A percentile compares a stretch with the other conserved stretches of the same genome.
These are phyloP conservation scores for Cheilosia soror DNA, from an alignment of 2,888 invertebrate genomes.

Conservation along the genomic window DNA sequence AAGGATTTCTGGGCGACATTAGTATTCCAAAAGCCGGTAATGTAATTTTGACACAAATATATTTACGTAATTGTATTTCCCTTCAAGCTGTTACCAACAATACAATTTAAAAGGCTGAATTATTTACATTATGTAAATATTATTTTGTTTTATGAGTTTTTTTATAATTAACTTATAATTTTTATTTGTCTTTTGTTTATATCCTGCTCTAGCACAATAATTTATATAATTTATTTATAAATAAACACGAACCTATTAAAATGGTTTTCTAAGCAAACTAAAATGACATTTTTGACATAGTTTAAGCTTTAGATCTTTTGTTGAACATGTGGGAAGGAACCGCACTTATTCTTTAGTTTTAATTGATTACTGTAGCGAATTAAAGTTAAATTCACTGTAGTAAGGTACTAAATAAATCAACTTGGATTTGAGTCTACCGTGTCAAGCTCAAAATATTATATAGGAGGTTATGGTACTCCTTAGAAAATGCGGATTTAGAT, in stretches of 20 bases:
- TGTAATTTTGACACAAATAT: not conserved
- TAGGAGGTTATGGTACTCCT: no score
- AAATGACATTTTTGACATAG: slow-evolving; percentile 5
- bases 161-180: not conserved
- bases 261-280: not conserved
- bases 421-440: no score
- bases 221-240: not conserved
- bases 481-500: slow-evolving; percentile 9
- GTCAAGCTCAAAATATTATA: not conserved
- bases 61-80: not conserved
- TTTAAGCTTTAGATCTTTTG: no score
- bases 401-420: no score
- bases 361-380: no score
- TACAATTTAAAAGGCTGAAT: slow-evolving; percentile 30
- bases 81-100: not conserved
- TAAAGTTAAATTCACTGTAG: no score
- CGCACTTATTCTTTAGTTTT: no score
- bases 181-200: slow-evolving; percentile 1
- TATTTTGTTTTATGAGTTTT: slow-evolving; percentile 2
- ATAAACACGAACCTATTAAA: not conserved
- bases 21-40: not conserved
- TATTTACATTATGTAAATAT: slow-evolving; percentile 15
- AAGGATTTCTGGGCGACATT: no score
- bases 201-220: slow-evolving; percentile 1
- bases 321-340: no score